These are phyloP conservation scores for Hydropotes inermis DNA, from an alignment of 2,113 vertebrate species.

Conservation along the genomic window DNA sequence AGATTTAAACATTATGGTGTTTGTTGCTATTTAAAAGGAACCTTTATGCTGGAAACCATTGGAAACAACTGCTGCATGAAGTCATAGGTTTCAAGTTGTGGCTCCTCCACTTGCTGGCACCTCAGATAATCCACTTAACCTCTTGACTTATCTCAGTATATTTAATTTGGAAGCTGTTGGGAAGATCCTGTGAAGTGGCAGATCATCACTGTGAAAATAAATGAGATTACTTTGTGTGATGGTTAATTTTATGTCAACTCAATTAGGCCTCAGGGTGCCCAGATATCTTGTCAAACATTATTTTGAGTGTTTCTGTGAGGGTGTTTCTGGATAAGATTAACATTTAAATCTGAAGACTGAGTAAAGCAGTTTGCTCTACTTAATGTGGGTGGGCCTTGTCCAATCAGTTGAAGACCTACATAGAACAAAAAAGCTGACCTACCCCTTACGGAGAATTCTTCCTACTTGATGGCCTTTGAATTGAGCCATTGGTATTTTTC, in stretches of 20 bases:
- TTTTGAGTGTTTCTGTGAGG: not conserved
- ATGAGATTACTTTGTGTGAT: not conserved
- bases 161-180: not conserved
- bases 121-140: not conserved
- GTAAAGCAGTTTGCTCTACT: not conserved
- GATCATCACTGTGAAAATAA: not conserved
- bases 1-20: not conserved
- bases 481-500: not conserved
- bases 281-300: not conserved
- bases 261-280: not conserved
- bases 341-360: not conserved
- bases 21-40: not conserved
- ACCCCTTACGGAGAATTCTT: not conserved
- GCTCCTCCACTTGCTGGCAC: not conserved
- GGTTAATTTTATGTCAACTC: not conserved
- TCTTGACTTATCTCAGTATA: not conserved
- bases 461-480: not conserved
- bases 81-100: not conserved
- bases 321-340: not conserved
- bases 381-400: not conserved
- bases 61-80: not conserved
- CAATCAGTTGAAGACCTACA: not conserved
- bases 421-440: not conserved
- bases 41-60: not conserved
- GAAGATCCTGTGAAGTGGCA: not conserved